Evolutionary conservation across 2,113 vertebrate species (phyloP).

Genomic region (Plectropomus leopardus): DNA sequence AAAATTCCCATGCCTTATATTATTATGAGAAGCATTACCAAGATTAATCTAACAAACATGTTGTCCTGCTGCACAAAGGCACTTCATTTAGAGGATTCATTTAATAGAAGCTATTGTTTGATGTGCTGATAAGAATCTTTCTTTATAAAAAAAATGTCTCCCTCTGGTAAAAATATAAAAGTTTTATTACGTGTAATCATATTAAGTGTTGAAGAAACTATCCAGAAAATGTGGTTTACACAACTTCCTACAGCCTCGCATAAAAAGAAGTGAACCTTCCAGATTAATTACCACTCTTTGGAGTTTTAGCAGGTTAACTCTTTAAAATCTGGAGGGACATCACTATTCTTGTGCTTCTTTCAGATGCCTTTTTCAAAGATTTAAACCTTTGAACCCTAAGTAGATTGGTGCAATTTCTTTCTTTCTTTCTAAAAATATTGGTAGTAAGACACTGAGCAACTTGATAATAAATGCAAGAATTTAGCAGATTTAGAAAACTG

Average conservation of each 20-base stretch:
- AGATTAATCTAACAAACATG: slow-evolving; percentile 34
- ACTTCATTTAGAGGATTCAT: slow-evolving; percentile 7
- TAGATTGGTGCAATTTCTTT: too few species aligned
- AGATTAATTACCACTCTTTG: neutral
- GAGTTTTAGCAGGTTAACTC: neutral
- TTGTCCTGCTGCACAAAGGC: slow-evolving; percentile 5
- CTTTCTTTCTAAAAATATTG: too few species aligned
- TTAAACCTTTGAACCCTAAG: too few species aligned
- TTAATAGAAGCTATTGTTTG: too few species aligned
- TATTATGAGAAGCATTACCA: too few species aligned
- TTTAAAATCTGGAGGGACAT: too few species aligned
- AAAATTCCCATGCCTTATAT: slow-evolving; percentile 7
- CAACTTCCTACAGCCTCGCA: neutral
- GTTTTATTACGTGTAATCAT: slow-evolving; percentile 36
- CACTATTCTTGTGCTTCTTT: too few species aligned
- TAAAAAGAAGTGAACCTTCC: neutral
- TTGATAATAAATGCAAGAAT: too few species aligned
- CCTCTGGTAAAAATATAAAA: slow-evolving; percentile 9
- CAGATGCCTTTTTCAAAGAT: too few species aligned
- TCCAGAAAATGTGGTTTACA: neutral
- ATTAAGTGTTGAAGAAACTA: slow-evolving; percentile 1
- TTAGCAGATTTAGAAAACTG: too few species aligned
- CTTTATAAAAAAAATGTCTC: neutral
- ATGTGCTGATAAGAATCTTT: slow-evolving; percentile 18
- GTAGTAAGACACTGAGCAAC: too few species aligned